Conservation (phyloP, 2,888 invertebrate genomes). For the Gibbula magus region DNA sequence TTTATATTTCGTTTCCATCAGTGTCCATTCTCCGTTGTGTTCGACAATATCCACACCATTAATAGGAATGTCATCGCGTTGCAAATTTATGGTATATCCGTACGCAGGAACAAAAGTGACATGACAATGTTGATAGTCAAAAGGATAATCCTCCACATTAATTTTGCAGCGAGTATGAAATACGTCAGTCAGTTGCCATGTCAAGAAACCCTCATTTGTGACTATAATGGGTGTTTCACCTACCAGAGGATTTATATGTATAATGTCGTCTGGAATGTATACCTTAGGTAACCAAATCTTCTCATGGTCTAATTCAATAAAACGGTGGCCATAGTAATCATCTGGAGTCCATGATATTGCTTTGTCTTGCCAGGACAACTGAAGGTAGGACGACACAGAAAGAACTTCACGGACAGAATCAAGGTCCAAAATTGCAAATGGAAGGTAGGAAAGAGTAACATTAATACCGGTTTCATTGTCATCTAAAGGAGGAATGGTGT, state of each 20-base stretch:
- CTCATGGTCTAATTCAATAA: background rate
- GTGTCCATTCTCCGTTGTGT: background rate
- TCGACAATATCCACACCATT: background rate
- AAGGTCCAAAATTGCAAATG: background rate
- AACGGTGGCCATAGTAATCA: background rate
- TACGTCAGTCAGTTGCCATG: background rate
- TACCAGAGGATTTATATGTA: background rate
- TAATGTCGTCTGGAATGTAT: background rate
- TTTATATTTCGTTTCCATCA: too few species aligned
- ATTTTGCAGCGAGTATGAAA: background rate
- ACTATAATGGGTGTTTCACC: background rate
- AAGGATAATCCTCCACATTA: background rate
- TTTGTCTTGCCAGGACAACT: background rate
- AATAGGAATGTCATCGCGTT: too few species aligned
- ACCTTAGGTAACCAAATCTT: background rate
- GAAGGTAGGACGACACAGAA: too few species aligned
- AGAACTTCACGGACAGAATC: background rate
- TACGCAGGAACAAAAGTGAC: background rate
- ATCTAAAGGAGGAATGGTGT: background rate
- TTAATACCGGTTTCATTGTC: background rate
- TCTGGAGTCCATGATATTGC: background rate
- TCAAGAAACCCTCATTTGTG: background rate
- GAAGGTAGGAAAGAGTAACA: background rate
- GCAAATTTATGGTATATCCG: background rate
- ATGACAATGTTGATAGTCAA: background rate